Conservation (phyloP, 2,797 vertebrate genomes). For the Notamacropus eugenii region DNA sequence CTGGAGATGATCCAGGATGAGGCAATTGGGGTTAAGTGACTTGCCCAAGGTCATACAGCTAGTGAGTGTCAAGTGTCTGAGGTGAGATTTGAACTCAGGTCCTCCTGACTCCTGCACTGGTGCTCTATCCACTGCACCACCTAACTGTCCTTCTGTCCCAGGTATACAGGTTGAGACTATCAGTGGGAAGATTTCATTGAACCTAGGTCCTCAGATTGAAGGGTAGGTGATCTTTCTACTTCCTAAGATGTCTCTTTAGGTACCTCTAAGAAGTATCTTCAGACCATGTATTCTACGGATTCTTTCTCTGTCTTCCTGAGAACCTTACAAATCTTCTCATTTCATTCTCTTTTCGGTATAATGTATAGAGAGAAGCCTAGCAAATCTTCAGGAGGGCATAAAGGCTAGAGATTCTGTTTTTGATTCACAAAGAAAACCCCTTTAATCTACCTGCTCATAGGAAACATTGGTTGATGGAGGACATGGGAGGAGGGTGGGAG, state of each 20-base stretch:
- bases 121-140: no score
- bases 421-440: conserved; percentile 1
- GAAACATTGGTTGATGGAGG: conserved; percentile 2
- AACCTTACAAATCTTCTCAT: not conserved
- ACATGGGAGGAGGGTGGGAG: not conserved
- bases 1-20: no score
- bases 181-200: not conserved
- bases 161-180: not conserved
- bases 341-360: not conserved
- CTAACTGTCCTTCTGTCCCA: not conserved
- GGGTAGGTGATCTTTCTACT: not conserved
- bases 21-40: no score
- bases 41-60: no score
- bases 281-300: not conserved
- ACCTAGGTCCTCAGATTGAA: not conserved
- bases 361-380: not conserved
- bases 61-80: no score
- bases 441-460: conserved; percentile 25
- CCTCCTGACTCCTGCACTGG: no score
- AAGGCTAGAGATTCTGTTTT: conserved; percentile 21
- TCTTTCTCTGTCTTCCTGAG: not conserved
- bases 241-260: not conserved
- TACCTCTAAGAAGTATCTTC: not conserved
- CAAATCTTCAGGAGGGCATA: conserved; percentile 14
- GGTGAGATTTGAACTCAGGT: no score